Conservation (phyloP, 2,888 invertebrate species). For the Tipula lateralis region DNA sequence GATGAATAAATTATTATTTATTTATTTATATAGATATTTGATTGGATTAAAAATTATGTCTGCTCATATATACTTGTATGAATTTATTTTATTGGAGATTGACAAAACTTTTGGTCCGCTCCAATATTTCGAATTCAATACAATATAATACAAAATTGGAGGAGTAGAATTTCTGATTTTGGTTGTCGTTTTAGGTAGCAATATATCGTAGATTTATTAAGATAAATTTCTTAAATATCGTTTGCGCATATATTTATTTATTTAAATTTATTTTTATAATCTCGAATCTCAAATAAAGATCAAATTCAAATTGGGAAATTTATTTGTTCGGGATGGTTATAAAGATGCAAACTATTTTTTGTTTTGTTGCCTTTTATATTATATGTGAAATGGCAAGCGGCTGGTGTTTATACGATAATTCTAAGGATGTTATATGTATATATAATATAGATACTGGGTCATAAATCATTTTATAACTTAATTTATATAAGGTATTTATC, state of each 20-base stretch:
- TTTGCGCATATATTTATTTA: not conserved
- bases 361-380: not conserved
- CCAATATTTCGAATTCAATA: not conserved
- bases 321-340: not conserved
- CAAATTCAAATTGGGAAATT: constrained; percentile 19
- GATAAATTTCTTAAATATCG: constrained; percentile 15
- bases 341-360: not conserved
- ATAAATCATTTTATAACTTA: not conserved
- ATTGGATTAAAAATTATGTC: not conserved
- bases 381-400: not conserved
- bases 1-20: not conserved
- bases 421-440: not conserved
- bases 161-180: not conserved
- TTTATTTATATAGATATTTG: not conserved
- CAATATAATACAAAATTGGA: not conserved
- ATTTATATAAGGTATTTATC: not conserved
- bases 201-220: constrained; percentile 19
- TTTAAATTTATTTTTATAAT: constrained; percentile 6
- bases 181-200: not conserved
- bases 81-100: no score
- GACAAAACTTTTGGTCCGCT: not conserved
- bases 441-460: not conserved
- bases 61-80: not conserved
- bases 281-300: constrained; percentile 9
- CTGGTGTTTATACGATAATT: not conserved